phyloP scores from a whole-genome alignment of 2,888 invertebrate species.

The Habrosyne pyritoides region DNA sequence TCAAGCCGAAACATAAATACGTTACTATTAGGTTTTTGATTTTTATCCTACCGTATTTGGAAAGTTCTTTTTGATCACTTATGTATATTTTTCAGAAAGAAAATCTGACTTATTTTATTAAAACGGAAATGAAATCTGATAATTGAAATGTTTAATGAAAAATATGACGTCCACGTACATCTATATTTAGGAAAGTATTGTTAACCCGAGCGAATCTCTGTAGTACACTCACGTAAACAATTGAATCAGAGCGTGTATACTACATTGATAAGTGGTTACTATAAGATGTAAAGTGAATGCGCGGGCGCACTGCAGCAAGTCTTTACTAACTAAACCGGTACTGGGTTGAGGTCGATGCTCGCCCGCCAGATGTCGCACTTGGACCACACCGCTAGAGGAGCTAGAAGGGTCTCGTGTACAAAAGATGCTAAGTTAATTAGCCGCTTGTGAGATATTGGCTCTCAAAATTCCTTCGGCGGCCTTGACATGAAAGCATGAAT shows the following conservation, averaged over 20 bases:
- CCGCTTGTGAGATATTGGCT: conserved; percentile 9
- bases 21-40: background rate
- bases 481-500: conserved; percentile 6
- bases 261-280: conserved; percentile 16
- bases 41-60: too few species aligned
- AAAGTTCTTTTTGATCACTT: too few species aligned
- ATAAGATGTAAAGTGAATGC: conserved; percentile 35
- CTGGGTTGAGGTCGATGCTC: conserved; percentile 53
- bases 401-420: conserved; percentile 13
- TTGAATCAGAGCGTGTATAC: conserved; percentile 48
- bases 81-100: background rate
- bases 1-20: conserved; percentile 22
- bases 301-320: conserved; percentile 40
- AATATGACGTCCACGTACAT: background rate
- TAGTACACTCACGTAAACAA: conserved; percentile 46
- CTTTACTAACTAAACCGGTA: conserved; percentile 40
- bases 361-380: conserved; percentile 56
- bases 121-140: background rate
- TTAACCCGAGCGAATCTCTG: conserved; percentile 23
- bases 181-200: background rate
- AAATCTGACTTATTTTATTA: conserved; percentile 12
- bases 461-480: conserved; percentile 4
- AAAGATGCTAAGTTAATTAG: conserved; percentile 10
- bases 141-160: background rate
- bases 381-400: conserved; percentile 32